Conservation (phyloP, 2,888 invertebrate species). For the Luffia ferchaultella region DNA sequence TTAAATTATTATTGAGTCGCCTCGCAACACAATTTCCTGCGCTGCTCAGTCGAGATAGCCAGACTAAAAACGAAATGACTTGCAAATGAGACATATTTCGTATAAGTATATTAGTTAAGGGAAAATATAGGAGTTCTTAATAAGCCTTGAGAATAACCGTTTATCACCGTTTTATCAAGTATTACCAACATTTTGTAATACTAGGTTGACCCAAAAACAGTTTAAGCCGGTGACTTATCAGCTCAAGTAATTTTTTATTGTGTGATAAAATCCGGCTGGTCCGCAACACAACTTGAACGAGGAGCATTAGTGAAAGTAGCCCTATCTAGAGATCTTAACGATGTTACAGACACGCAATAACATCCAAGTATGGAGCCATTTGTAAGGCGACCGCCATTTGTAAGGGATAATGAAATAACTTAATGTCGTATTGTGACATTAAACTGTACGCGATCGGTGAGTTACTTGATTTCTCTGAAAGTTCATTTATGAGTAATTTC, state of each 20-base stretch:
- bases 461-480: no score
- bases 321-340: conserved; percentile 10
- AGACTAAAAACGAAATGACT: background rate
- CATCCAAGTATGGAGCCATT: conserved; percentile 5
- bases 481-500: no score
- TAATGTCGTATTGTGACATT: background rate
- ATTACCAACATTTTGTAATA: no score
- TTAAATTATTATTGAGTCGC: background rate
- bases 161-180: no score
- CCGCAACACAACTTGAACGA: conserved; percentile 6
- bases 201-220: no score
- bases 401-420: conserved; percentile 7
- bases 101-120: background rate
- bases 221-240: background rate
- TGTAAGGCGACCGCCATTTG: conserved; percentile 2
- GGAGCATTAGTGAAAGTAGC: conserved; percentile 9
- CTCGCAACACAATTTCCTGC: background rate
- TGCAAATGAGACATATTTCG: background rate
- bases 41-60: background rate
- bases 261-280: background rate
- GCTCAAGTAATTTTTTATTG: background rate
- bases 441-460: background rate
- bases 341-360: conserved; percentile 9
- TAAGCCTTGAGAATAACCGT: background rate
- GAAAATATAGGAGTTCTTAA: background rate